Conservation (phyloP, 1,140 invertebrate genomes). For the Pseudomyrmex dendroicus region DNA sequence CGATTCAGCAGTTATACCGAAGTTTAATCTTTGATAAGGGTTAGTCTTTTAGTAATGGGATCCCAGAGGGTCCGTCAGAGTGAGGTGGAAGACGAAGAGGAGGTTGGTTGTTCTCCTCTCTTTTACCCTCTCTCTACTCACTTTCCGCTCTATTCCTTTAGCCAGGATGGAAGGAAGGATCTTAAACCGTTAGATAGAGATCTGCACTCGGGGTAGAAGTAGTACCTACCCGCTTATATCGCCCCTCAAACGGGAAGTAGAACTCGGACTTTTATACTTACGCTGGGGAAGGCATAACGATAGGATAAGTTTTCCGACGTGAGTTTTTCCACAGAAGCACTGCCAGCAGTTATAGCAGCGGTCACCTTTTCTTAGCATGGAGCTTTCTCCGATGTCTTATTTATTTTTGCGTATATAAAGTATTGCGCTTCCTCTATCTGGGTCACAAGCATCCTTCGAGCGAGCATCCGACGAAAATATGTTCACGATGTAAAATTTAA, state of each 20-base stretch:
- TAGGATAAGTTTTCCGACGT: conserved; percentile 84
- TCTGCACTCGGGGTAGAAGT: conserved; percentile 84
- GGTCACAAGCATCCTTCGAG: conserved; percentile 63
- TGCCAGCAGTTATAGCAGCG: background rate
- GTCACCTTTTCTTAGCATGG: background rate
- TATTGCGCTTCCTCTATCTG: conserved; percentile 59
- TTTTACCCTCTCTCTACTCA: conserved; percentile 17
- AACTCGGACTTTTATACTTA: conserved; percentile 82
- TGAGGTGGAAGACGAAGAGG: conserved; percentile 35
- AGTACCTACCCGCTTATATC: conserved; percentile 83
- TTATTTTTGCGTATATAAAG: conserved; percentile 62
- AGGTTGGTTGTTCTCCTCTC: conserved; percentile 39
- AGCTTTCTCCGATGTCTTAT: conserved; percentile 39
- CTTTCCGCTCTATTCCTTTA: conserved; percentile 58
- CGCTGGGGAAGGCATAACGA: conserved; percentile 81
- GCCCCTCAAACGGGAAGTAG: conserved; percentile 71
- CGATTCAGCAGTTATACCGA: conserved; percentile 87
- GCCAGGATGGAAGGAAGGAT: conserved; percentile 74
- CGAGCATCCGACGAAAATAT: conserved; percentile 49
- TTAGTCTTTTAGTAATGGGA: conserved; percentile 86
- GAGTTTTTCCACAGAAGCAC: conserved; percentile 68
- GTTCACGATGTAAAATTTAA: conserved; percentile 43
- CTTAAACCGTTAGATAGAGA: conserved; percentile 86
- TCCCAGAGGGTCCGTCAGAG: conserved; percentile 76
- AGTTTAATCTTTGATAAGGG: conserved; percentile 88